Percentiles rank a stretch among this genome's conserved stretches.
These are phyloP conservation scores for Uromys caudimaculatus DNA, from an alignment of 2,797 vertebrate genomes.

Conservation along the genomic window DNA sequence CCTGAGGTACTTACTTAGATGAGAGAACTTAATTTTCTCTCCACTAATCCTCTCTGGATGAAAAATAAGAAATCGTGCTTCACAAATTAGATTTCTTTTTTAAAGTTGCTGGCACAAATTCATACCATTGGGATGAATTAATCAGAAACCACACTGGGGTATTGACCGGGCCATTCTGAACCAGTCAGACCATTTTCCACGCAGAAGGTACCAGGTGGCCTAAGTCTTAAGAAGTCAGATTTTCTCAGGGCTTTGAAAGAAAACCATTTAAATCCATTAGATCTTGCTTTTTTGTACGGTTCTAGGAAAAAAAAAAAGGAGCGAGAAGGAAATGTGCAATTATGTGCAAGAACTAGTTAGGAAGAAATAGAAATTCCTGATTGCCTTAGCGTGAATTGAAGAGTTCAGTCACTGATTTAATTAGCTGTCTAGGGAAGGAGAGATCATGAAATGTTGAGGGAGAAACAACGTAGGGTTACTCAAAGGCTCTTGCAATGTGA, in stretches of 20 bases:
- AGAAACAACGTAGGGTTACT: constrained; percentile 70
- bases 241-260: constrained; percentile 33
- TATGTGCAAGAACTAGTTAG: constrained; percentile 61
- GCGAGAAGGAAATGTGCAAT: constrained; percentile 18
- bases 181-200: constrained; percentile 79
- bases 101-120: constrained; percentile 76
- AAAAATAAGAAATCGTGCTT: constrained; percentile 81
- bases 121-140: constrained; percentile 78
- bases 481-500: constrained; percentile 52
- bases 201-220: background rate
- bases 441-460: constrained; percentile 73
- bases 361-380: constrained; percentile 75
- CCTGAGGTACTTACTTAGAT: constrained; percentile 81
- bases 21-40: constrained; percentile 81
- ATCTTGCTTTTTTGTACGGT: constrained; percentile 22
- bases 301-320: background rate
- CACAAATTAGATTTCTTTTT: constrained; percentile 79
- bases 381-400: constrained; percentile 64
- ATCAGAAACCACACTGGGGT: constrained; percentile 77
- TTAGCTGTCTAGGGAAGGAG: constrained; percentile 73
- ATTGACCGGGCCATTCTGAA: constrained; percentile 72
- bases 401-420: constrained; percentile 74
- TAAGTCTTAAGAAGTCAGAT: constrained; percentile 42
- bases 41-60: constrained; percentile 72
- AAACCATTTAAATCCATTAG: constrained; percentile 53